Percentiles rank a stretch among this genome's conserved stretches.
phyloP scores from a whole-genome alignment of 2,797 vertebrate genomes.

The Ctenochaetus hawaiiensis region DNA sequence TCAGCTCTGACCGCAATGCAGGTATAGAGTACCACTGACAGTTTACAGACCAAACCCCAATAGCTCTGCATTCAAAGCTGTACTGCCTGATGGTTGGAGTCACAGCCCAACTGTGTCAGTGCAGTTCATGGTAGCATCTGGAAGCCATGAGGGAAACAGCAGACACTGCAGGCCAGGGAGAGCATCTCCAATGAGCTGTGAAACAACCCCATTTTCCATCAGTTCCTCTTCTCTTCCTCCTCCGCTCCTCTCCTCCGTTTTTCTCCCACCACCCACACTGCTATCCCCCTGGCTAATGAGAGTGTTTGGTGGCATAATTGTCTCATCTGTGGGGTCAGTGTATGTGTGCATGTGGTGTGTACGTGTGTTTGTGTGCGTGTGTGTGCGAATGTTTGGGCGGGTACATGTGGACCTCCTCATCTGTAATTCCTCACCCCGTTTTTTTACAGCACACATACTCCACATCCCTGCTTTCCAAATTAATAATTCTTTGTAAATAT shows the following conservation, averaged over 20 bases:
- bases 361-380: slow-evolving; percentile 36
- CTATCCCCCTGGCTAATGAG: slow-evolving; percentile 80
- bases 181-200: slow-evolving; percentile 89
- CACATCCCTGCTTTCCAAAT: slow-evolving; percentile 66
- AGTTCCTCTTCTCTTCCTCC: slow-evolving; percentile 78
- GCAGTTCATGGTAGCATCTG: slow-evolving; percentile 83
- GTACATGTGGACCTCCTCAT: slow-evolving; percentile 66
- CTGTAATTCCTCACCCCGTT: slow-evolving; percentile 60
- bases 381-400: slow-evolving; percentile 41
- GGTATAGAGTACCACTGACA: slow-evolving; percentile 72
- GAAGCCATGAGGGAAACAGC: slow-evolving; percentile 85
- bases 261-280: slow-evolving; percentile 80
- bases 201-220: slow-evolving; percentile 88
- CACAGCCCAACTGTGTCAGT: slow-evolving; percentile 65
- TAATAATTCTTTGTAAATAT: slow-evolving; percentile 79
- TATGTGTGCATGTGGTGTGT: slow-evolving; percentile 37
- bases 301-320: slow-evolving; percentile 81
- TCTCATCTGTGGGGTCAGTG: slow-evolving; percentile 78
- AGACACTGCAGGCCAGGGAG: slow-evolving; percentile 82
- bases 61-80: slow-evolving; percentile 36
- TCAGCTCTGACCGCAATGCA: slow-evolving; percentile 60
- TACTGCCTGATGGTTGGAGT: slow-evolving; percentile 52
- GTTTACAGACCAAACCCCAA: slow-evolving; percentile 55
- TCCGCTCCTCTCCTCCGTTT: slow-evolving; percentile 63
- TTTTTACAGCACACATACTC: slow-evolving; percentile 56